A percentile compares a stretch with the other conserved stretches of the same genome.
Conservation (phyloP, 2,888 invertebrate species). For the Rhyacophila evoluta region DNA sequence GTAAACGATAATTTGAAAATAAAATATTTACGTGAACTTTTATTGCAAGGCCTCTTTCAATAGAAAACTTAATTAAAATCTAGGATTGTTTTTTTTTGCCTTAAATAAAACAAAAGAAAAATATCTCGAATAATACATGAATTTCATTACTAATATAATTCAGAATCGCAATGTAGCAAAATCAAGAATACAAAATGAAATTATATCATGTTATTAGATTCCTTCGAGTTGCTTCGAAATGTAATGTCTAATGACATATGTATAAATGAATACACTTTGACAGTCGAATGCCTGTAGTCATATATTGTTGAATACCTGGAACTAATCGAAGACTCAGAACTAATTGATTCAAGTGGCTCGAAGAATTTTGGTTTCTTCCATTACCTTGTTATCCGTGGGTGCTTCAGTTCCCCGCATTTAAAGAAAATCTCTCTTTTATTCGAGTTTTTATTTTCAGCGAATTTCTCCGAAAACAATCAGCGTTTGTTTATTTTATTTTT, state of each 20-base stretch:
- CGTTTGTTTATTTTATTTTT: not conserved
- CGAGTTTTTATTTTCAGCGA: not conserved
- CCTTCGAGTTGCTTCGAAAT: not conserved
- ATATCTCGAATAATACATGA: not conserved
- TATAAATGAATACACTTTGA: not conserved
- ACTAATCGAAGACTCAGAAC: conserved; percentile 32
- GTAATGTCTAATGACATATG: not conserved
- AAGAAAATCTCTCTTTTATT: not conserved
- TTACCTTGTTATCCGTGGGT: conserved; percentile 33
- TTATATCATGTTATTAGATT: not conserved
- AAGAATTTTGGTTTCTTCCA: conserved; percentile 36
- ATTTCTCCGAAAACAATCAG: not conserved
- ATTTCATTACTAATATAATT: not conserved
- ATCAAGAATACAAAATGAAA: not conserved
- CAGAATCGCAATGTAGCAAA: not conserved
- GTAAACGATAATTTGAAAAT: not conserved
- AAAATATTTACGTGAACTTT: not conserved
- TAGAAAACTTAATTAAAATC: not conserved
- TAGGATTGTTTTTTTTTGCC: not conserved
- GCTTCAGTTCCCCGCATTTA: not conserved
- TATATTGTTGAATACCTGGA: conserved; percentile 17
- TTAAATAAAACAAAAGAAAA: not conserved
- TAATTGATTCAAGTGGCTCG: conserved; percentile 27
- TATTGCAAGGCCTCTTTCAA: not conserved
- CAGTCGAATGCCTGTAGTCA: not conserved